Evolutionary conservation across 2,888 invertebrate genomes (phyloP).

Genomic region (Neoitamus cyanurus): DNA sequence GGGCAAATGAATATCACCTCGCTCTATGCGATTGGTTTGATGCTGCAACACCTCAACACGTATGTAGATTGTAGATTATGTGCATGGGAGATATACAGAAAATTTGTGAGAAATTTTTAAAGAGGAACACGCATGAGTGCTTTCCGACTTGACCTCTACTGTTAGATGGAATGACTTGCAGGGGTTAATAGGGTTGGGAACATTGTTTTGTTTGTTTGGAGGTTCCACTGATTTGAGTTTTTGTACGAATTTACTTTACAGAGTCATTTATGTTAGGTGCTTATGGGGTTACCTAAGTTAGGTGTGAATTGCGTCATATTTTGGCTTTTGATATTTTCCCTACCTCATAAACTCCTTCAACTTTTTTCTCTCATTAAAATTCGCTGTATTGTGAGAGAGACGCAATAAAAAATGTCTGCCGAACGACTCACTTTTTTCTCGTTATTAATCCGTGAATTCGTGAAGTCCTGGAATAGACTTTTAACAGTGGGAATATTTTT

Average conservation of each 20-base stretch:
- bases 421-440: no score
- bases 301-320: background rate
- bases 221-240: background rate
- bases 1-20: background rate
- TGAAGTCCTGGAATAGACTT: no score
- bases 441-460: no score
- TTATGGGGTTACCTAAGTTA: background rate
- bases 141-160: background rate
- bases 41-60: background rate
- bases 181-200: background rate
- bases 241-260: background rate
- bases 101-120: background rate
- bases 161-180: background rate
- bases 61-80: no score
- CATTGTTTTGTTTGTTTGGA: background rate
- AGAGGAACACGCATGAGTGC: background rate
- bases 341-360: no score
- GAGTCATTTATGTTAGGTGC: background rate
- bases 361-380: no score
- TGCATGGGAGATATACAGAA: background rate
- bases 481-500: no score
- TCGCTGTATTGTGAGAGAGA: no score
- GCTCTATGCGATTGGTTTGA: background rate
- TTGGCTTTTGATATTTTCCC: no score
- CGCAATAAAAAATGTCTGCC: no score